Base-by-base conservation (phyloP, 53 echinoderm and acorn worm genomes). In the Paelopatides confundens region DNA sequence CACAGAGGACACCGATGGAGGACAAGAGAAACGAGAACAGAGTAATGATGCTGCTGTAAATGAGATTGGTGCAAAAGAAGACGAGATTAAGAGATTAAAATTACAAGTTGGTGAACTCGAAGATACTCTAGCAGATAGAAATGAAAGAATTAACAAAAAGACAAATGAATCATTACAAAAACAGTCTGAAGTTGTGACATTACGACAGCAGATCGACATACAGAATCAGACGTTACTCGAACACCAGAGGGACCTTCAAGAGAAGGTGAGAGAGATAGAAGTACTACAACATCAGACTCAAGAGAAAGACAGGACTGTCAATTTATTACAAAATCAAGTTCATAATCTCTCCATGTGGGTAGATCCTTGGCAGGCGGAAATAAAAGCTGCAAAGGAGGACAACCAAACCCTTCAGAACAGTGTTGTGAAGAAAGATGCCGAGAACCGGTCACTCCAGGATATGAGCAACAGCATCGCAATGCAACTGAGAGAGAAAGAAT, bases 401-500 rank as follows among this genome's bases (percentile, higher is more conserved):
- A 90, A 87, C 64, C 85, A 90, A 30, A 65, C 77, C n/a, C 89
- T 88, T 13, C 92, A 95, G 51, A 95, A 97, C 35, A 67, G 88
- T 7, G 91, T 97, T 38, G 94, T 88, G 77, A 95, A 95, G 62
- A 95, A 95, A 66, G 95, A 93, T 18, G 95, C 89, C 5, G 98
- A 97, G 76, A 88, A 77, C 24, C 64, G 95, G 48, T 85, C 92
- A 6, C 92, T 95, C 31, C 98, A 97, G 76, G 98, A 97, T 63
- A 78, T 91, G 85, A 85, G 92, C 69, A 94, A 88, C 85, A 88
- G 94, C 48, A 63, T 90, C 36, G 93, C 89, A 1, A 71, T 90
- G 36, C 92, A 92, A 81, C 34, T 97, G 28, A 88, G 92, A 70
- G 98, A 97, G 89, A 94, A 92, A 87, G 92, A 97, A 10, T 97